These are phyloP conservation scores for Labrus mixtus DNA, from an alignment of 2,113 vertebrate genomes.

Conservation along the genomic window DNA sequence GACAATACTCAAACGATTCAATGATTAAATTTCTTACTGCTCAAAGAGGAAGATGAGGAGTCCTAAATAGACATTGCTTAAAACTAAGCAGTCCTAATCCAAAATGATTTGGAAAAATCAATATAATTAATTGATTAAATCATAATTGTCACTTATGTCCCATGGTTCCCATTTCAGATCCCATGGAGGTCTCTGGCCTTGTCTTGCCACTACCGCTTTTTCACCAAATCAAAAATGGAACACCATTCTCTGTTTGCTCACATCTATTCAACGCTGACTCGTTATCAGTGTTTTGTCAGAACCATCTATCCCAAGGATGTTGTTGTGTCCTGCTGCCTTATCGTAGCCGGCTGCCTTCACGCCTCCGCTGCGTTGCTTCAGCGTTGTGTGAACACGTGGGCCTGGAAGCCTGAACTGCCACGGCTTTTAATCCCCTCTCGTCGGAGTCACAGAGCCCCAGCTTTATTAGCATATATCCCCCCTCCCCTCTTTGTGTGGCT, in stretches of 20 bases:
- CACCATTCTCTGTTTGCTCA: not conserved
- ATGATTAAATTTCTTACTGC: no score
- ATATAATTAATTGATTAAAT: no score
- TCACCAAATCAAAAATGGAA: constrained; percentile 22
- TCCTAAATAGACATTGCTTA: no score
- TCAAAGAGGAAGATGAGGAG: no score
- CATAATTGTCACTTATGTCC: no score
- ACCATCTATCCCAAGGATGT: constrained; percentile 57
- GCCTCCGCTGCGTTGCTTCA: constrained; percentile 32
- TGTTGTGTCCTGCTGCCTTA: constrained; percentile 60
- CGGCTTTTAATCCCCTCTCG: constrained; percentile 67
- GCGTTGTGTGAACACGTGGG: constrained; percentile 33
- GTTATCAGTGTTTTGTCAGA: constrained; percentile 53
- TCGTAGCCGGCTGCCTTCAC: constrained; percentile 22
- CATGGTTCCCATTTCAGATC: not conserved
- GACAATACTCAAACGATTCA: no score
- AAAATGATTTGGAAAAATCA: no score
- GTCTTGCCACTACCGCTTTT: not conserved
- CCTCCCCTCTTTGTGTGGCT: constrained; percentile 45
- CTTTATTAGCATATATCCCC: constrained; percentile 63
- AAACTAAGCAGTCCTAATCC: no score
- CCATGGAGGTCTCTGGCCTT: not conserved
- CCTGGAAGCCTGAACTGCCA: constrained; percentile 65
- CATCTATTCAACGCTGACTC: constrained; percentile 6
- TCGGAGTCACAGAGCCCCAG: constrained; percentile 52